Conservation (phyloP, 2,113 vertebrate species). For the Oxygymnocypris stewartii region DNA sequence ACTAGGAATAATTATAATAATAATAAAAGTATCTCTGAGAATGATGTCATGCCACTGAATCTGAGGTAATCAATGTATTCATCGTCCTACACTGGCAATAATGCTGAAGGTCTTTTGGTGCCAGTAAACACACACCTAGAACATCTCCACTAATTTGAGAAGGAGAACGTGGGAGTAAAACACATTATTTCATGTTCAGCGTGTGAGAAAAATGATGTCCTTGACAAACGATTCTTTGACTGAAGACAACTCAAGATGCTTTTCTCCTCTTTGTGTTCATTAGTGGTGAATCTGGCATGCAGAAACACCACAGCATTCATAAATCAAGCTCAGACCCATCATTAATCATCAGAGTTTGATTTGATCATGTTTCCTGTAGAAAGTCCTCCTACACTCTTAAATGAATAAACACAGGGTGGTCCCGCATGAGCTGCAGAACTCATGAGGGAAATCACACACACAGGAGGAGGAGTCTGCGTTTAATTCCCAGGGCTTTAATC, state of each 20-base stretch:
- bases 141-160: not conserved
- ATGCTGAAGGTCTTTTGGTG: not conserved
- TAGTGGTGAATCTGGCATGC: not conserved
- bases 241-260: not conserved
- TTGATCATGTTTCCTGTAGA: not conserved
- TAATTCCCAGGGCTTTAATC: slow-evolving; percentile 96
- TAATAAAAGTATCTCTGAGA: not conserved
- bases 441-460: not conserved
- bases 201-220: not conserved
- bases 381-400: not conserved
- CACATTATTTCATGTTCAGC: not conserved
- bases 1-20: too few relatives aligned
- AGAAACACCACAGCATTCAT: not conserved
- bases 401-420: not conserved
- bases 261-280: not conserved
- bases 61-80: not conserved
- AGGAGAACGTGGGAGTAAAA: not conserved
- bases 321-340: not conserved
- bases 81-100: not conserved
- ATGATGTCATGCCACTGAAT: not conserved
- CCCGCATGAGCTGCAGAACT: not conserved
- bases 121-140: not conserved
- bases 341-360: not conserved
- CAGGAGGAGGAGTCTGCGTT: slow-evolving; percentile 83
- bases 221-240: not conserved